Evolutionary conservation across 2,888 invertebrate species (phyloP), one percentile per base, ranked within the genome.

Genomic region (Uropetala carovei): DNA sequence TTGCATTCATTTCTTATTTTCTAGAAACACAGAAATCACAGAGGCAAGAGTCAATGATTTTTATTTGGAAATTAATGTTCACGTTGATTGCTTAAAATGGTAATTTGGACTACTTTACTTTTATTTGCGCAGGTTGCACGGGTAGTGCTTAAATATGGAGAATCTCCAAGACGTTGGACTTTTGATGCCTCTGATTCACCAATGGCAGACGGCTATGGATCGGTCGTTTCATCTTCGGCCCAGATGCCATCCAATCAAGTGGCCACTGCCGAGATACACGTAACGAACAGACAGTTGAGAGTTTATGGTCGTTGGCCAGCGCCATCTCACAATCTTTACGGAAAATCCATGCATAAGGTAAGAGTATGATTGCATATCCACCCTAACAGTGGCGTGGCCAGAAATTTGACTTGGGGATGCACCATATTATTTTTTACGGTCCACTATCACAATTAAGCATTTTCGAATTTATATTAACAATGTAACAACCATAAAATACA

Each of bases 201-300:
- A 1, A 22, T 64, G n/a, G 93, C 93, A 18, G 93, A 93, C 27
- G 93, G 93, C 13, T 93, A 93, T 64, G 93, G 93, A 30, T 64
- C 85, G 30, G 92, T 92, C 2, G 92, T 92, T 59, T 75, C 91
- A 18, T 75, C 85, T 16, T 14, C 83, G 14, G 57, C 85, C 8
- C 56, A 85, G 10, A 18, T 57, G 10, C 16, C 86, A 2, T 64
- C 89, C 13, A 58, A 58, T 14, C 85, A 58, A 11, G 75, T 7
- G 18, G 85, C 92, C 58, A 84, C 91, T 18, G 82, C 92, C 5
- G 93, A 93, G 84, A 85, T 93, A 27, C 93, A 92, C n/a, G 93
- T 93, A 16, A 43, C 92, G 30, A 93, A 93, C 85, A 89, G 93
- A 30, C 93, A 93, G 82, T 92, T 93, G 22, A 59, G 93, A 27